Evolutionary conservation across 2,888 invertebrate species (phyloP).

Genomic region (Parnassius glacialis): DNA sequence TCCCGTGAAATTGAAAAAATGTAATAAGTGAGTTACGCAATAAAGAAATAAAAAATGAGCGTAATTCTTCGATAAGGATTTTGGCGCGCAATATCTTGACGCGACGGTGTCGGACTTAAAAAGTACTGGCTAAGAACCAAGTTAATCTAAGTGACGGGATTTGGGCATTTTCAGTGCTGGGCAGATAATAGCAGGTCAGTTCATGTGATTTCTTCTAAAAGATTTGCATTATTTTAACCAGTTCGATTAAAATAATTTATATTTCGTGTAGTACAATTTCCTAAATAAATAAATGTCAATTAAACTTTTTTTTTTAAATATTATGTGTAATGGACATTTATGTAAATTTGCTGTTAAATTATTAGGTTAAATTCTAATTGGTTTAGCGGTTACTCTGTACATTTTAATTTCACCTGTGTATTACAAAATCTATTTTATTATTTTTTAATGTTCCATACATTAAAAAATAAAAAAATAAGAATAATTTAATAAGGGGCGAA

Average conservation of each 20-base stretch:
- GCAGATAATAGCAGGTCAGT: conserved; percentile 22
- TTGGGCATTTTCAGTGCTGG: conserved; percentile 34
- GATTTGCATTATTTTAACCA: neutral
- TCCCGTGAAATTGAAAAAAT: conserved; percentile 68
- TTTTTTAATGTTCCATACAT: too few species aligned
- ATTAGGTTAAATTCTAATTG: too few species aligned
- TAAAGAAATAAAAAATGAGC: conserved; percentile 51
- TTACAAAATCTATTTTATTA: too few species aligned
- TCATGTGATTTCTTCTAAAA: neutral
- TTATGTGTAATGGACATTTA: too few species aligned
- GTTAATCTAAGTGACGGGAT: conserved; percentile 29
- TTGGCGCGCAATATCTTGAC: conserved; percentile 40
- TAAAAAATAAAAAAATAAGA: too few species aligned
- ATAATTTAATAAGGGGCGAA: too few species aligned
- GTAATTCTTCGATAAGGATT: conserved; percentile 43
- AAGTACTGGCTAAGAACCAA: conserved; percentile 19
- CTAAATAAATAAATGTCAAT: too few species aligned
- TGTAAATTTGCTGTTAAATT: too few species aligned
- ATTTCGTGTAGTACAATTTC: neutral
- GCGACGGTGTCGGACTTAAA: conserved; percentile 31
- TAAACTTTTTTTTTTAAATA: too few species aligned
- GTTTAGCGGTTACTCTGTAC: too few species aligned
- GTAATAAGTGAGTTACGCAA: conserved; percentile 52
- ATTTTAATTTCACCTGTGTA: too few species aligned
- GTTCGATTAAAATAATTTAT: neutral